These are phyloP conservation scores for Acrossocheilus fasciatus DNA, from an alignment of 2,797 vertebrate genomes.

Conservation along the genomic window DNA sequence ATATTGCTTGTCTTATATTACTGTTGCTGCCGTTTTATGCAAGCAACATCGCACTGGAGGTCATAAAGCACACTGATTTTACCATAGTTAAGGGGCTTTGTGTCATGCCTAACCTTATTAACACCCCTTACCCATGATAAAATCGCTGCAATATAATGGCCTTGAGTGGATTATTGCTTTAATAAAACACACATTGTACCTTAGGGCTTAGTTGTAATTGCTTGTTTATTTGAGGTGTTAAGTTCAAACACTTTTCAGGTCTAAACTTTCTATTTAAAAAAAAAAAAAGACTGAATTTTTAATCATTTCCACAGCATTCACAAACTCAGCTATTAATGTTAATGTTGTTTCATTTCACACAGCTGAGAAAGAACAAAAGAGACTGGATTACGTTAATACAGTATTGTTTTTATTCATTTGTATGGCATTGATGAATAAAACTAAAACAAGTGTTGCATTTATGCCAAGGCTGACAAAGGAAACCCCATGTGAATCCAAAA, in stretches of 20 bases:
- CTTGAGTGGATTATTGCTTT: conserved; percentile 17
- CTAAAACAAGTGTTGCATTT: conserved; percentile 70
- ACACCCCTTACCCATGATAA: not conserved
- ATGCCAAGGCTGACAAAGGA: conserved; percentile 65
- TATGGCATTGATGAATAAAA: conserved; percentile 74
- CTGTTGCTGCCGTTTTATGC: not conserved
- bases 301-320: not conserved
- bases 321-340: not conserved
- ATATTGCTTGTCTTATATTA: not conserved
- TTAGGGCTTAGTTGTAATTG: not conserved
- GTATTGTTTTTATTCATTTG: conserved; percentile 74
- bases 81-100: not conserved
- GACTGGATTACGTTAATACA: conserved; percentile 59
- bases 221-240: conserved; percentile 8
- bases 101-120: not conserved
- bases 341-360: conserved; percentile 4
- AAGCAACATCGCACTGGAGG: not conserved
- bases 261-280: not conserved
- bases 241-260: conserved; percentile 5
- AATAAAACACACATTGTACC: conserved; percentile 14
- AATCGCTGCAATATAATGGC: not conserved
- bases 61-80: not conserved
- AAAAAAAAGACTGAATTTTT: not conserved
- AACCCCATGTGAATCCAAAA: conserved; percentile 53
- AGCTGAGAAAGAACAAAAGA: conserved; percentile 42